A percentile compares a stretch with the other conserved stretches of the same genome.
Evolutionary conservation across 2,888 invertebrate genomes (phyloP).

Genomic region (Argyresthia albistria): DNA sequence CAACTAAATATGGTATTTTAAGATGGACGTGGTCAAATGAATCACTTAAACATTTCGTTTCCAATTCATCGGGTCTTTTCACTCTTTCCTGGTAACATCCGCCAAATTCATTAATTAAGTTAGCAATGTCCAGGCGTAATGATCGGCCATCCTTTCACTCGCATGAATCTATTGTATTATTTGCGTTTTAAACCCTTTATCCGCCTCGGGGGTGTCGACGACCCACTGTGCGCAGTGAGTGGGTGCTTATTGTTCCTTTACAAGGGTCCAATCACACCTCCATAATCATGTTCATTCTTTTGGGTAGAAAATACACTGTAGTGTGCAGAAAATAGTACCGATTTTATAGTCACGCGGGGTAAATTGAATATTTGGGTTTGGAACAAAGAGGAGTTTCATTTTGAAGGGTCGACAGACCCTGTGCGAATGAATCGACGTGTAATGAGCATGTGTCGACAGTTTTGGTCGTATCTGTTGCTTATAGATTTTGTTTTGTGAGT

Average conservation of each 20-base stretch:
- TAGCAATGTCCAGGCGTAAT: background rate
- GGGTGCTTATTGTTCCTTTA: slow-evolving; percentile 16
- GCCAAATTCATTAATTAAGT: background rate
- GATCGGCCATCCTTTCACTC: no score
- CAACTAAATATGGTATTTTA: no score
- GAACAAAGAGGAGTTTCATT: background rate
- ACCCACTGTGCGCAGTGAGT: slow-evolving; percentile 41
- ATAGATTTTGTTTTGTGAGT: slow-evolving; percentile 12
- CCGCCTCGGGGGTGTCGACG: slow-evolving; percentile 29
- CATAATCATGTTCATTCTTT: background rate
- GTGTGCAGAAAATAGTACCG: background rate
- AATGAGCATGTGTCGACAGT: slow-evolving; percentile 38
- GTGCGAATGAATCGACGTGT: slow-evolving; percentile 39
- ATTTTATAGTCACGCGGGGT: background rate
- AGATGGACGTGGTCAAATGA: no score
- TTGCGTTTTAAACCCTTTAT: slow-evolving; percentile 20
- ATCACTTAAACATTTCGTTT: no score
- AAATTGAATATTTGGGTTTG: no score
- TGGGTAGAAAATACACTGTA: background rate
- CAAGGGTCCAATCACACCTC: slow-evolving; percentile 1
- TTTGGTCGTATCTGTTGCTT: slow-evolving; percentile 27
- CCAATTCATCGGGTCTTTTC: no score
- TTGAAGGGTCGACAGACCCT: slow-evolving; percentile 11
- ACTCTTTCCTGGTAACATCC: background rate
- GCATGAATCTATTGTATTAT: slow-evolving; percentile 10